These are phyloP conservation scores for Stenodema calcarata DNA, from an alignment of 2,888 invertebrate species.

Conservation along the genomic window DNA sequence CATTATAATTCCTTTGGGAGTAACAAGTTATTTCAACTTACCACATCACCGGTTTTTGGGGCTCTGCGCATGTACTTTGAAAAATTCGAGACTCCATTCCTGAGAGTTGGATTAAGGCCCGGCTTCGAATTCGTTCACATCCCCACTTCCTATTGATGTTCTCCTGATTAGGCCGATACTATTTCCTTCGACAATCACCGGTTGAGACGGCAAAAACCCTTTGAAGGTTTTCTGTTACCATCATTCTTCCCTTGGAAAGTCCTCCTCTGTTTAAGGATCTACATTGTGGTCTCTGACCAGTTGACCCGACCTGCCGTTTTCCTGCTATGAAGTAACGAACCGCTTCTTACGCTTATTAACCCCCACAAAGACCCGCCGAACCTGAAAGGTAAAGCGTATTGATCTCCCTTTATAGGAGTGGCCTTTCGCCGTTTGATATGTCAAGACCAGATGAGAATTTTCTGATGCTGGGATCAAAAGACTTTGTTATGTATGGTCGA, in stretches of 20 bases:
- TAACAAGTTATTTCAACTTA: too few species aligned
- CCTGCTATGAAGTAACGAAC: conserved; percentile 50
- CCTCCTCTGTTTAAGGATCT: conserved; percentile 50
- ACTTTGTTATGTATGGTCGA: conserved; percentile 1
- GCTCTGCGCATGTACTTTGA: too few species aligned
- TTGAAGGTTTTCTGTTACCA: conserved; percentile 38
- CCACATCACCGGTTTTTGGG: too few species aligned
- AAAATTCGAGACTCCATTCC: background rate
- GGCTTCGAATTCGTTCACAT: background rate
- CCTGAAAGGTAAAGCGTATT: conserved; percentile 50
- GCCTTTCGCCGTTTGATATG: conserved; percentile 44
- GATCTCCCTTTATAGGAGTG: conserved; percentile 43
- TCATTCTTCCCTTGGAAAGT: conserved; percentile 30
- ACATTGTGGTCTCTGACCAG: conserved; percentile 50
- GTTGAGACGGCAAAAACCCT: background rate
- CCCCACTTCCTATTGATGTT: background rate
- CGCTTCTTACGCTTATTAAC: conserved; percentile 51
- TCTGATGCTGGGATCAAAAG: conserved; percentile 15
- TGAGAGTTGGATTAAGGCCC: background rate
- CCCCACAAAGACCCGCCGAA: conserved; percentile 43
- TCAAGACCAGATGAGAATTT: conserved; percentile 48
- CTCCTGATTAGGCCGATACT: conserved; percentile 35
- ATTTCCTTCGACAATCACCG: conserved; percentile 30
- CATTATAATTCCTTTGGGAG: too few species aligned
- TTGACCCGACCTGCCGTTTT: conserved; percentile 35